phyloP scores from a whole-genome alignment of 2,113 vertebrate species.

The Thunnus thynnus region DNA sequence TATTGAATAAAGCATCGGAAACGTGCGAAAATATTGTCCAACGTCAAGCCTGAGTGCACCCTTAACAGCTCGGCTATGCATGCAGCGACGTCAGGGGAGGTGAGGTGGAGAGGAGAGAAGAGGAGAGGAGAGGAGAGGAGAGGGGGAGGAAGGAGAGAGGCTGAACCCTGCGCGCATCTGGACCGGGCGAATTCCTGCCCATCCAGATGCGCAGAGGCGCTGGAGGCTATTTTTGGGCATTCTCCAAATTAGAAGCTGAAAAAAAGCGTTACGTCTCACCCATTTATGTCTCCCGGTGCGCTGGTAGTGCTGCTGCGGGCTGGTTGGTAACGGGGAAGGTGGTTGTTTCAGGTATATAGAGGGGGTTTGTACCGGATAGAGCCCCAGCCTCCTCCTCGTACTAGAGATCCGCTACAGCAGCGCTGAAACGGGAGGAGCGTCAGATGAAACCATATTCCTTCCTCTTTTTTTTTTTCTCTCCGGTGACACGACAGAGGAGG shows the following conservation, averaged over 20 bases:
- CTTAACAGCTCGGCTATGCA: conserved; percentile 16
- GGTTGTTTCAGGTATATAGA: conserved; percentile 40
- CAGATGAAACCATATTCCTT: conserved; percentile 81
- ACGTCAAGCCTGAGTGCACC: conserved; percentile 1
- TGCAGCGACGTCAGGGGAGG: conserved; percentile 37
- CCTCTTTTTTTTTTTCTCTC: conserved; percentile 64
- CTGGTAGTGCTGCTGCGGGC: conserved; percentile 59
- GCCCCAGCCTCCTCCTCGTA: conserved; percentile 60
- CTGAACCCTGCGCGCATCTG: conserved; percentile 71
- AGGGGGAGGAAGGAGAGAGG: background rate
- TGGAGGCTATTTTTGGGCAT: conserved; percentile 46
- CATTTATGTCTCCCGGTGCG: conserved; percentile 79
- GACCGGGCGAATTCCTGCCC: conserved; percentile 54
- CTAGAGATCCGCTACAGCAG: conserved; percentile 68
- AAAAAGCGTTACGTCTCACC: conserved; percentile 63
- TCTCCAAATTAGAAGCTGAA: background rate
- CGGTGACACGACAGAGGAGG: conserved; percentile 72
- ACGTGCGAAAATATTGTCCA: background rate
- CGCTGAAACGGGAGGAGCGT: conserved; percentile 75
- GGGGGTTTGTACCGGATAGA: conserved; percentile 55
- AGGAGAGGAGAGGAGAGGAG: background rate
- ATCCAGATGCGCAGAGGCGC: conserved; percentile 73
- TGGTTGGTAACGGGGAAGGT: conserved; percentile 31
- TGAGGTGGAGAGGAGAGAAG: background rate
- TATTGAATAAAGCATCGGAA: conserved; percentile 18